Conservation (phyloP, 2,888 invertebrate genomes). For the Drosophila stalkeri region DNA sequence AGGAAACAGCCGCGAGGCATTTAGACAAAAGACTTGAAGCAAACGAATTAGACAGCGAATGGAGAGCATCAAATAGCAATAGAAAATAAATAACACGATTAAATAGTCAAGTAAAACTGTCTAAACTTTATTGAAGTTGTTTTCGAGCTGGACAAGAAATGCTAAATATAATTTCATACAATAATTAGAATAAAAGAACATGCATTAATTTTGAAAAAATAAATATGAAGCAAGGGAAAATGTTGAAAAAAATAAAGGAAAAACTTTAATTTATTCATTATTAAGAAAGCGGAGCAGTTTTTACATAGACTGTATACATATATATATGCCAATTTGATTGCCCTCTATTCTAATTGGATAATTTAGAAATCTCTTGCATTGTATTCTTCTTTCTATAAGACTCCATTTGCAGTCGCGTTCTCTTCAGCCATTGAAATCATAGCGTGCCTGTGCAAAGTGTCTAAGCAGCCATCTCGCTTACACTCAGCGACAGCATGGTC, state of each 20-base stretch:
- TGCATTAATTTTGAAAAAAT: neutral
- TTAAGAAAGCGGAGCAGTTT: too few species aligned
- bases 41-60: conserved; percentile 28
- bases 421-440: neutral
- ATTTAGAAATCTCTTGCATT: too few species aligned
- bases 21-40: conserved; percentile 25
- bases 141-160: neutral
- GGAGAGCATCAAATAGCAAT: conserved; percentile 5
- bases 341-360: neutral
- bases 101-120: neutral
- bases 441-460: neutral
- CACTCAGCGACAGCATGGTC: neutral
- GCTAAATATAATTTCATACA: neutral
- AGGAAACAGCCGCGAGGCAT: conserved; percentile 15
- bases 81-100: conserved; percentile 12
- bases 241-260: neutral
- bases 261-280: neutral
- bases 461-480: neutral
- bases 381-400: too few species aligned
- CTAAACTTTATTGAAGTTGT: neutral
- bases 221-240: neutral
- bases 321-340: too few species aligned
- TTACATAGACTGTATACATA: too few species aligned
- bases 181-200: neutral
- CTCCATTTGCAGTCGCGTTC: too few species aligned